Evolutionary conservation across 2,113 vertebrate genomes (phyloP).

Genomic region (Myotis brandtii): DNA sequence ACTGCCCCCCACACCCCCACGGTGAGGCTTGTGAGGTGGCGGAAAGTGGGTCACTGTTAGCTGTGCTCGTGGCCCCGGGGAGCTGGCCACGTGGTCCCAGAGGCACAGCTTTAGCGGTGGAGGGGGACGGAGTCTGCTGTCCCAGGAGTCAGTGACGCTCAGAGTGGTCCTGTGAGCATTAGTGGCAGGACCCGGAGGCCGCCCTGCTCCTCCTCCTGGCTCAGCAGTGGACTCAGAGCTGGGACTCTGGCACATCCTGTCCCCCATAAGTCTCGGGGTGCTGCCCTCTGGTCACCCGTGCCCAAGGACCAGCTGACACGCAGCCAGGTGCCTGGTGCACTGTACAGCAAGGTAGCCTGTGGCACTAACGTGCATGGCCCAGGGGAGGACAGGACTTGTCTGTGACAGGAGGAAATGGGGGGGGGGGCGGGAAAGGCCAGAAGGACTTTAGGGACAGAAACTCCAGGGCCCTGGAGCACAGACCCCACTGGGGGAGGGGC

Average conservation of each 20-base stretch:
- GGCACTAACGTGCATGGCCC: neutral
- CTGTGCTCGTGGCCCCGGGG: neutral
- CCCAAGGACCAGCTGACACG: neutral
- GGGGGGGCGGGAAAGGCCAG: neutral
- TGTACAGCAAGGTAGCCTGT: neutral
- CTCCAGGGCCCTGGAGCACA: neutral
- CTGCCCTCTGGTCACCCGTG: neutral
- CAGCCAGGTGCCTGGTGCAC: neutral
- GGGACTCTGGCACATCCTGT: neutral
- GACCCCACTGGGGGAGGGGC: neutral
- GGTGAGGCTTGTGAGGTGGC: accelerated
- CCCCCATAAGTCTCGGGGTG: neutral
- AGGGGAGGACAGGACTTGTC: neutral
- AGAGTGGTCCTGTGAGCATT: accelerated
- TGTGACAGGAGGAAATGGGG: neutral
- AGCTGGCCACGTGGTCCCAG: neutral
- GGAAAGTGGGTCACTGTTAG: neutral
- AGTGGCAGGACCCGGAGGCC: neutral
- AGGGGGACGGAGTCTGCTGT: accelerated
- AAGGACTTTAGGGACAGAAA: neutral
- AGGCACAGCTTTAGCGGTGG: accelerated
- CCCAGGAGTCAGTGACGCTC: accelerated
- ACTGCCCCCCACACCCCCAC: neutral
- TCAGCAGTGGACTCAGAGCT: neutral
- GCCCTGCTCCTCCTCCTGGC: neutral